Evolutionary conservation across 2,113 vertebrate species (phyloP), one percentile per base, ranked within the genome.

Genomic region (Elaphurus davidianus): DNA sequence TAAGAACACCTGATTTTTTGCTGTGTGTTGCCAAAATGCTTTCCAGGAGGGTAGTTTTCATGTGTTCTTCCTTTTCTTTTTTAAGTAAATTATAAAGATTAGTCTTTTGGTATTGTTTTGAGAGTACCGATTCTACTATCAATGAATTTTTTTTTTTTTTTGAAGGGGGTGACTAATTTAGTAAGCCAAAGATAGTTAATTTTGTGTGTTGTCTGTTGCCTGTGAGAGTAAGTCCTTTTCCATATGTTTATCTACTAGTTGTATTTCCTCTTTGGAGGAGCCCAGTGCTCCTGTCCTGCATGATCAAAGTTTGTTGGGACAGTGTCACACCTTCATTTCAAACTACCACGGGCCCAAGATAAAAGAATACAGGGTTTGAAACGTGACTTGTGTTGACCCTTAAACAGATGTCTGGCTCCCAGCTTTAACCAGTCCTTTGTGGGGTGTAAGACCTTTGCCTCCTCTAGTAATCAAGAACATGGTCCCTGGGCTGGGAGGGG

Each of bases 311-410:
- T 93, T 55, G 54, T 36, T 91, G 87, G 83, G 21, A 7, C 96
- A 97, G 81, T 92, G n/a, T 90, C 50, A 90, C 40, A 76, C 40
- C 71, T 97, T 95, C 7, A 43, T 92, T 50, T 97, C 85, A 95
- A n/a, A 84, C 57, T 59, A 27, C 23, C 59, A 83, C 79, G 33
- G 16, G 4, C 52, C 83, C 40, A 82, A 2, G 74, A 25, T 36
- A n/a, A 87, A 90, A 40, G n/a, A 67, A 43, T 21, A 15, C 40
- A 91, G 23, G 14, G 19, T 94, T 91, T 96, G 21, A 93, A 95
- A 92, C 33, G 25, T 60, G 40, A 60, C 76, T 87, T 81, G 50
- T 95, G 71, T 86, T 90, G 60, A 79, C 55, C 54, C 23, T 89
- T 82, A 78, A 86, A n/a, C 71, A 86, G 64, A 78, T 89, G 59